Base-by-base conservation (phyloP, 2,888 invertebrate species). In the Spialia ferax region DNA sequence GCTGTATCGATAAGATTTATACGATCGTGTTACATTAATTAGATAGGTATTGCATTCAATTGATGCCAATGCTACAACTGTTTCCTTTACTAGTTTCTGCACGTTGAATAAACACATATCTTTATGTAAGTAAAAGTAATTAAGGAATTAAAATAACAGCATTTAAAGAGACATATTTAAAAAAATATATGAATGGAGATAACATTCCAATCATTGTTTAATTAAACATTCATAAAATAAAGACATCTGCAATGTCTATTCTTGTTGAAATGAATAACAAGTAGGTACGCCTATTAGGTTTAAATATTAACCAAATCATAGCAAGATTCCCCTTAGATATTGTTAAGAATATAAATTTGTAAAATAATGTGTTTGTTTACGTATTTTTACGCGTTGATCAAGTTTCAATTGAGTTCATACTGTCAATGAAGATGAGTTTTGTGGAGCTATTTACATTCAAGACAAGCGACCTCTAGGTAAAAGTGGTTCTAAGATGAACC, bases 371-470 rank as follows among this genome's bases (percentile, higher is more conserved):
- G 15, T 45, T 45, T 45, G 45, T 45, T 45, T 45, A 45, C 45
- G 18, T 10, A 10, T 45, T 20, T 45, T 45, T 15, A 45, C 18
- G 3, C 15, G 18, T 45, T 45, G 45, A 45, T 45, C 45, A 45
- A 45, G 45, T 20, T 45, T 20, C 45, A 45, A 45, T 45, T 45
- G 45, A 45, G 45, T 45, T 45, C 45, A 45, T 45, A 42, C 42
- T 15, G 45, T 45, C 45, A 45, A 45, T 45, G 45, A 45, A 45
- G 45, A 45, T 48, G 20, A 48, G 48, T 18, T 20, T 48, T 48
- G 48, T 48, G 10, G 6, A 10, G 45, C 8, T 15, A 20, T 20
- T 45, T 2, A 45, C 10, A 38, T 26, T 45, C 20, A 2, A 0
- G 2, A 20, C 15, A 42, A 7, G 42, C 6, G 42, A 42, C 42